These are phyloP conservation scores for Steromphala cineraria DNA, from an alignment of 2,888 invertebrate genomes.

Conservation along the genomic window DNA sequence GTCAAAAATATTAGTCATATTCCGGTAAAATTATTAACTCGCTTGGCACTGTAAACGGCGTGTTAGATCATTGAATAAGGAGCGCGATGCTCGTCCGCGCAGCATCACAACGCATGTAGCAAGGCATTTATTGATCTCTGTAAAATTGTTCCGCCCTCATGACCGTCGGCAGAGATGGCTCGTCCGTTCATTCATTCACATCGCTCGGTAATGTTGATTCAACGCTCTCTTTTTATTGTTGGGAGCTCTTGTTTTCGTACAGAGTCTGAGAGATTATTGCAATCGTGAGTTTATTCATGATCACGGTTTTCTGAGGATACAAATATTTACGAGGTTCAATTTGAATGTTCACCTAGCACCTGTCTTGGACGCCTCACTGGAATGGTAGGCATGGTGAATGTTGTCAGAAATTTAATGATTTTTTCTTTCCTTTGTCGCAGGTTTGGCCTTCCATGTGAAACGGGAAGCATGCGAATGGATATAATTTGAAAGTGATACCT, in stretches of 20 bases:
- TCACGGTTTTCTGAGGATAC: not conserved
- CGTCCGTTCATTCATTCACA: conserved; percentile 12
- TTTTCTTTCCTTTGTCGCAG: conserved; percentile 2
- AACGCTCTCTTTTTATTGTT: not conserved
- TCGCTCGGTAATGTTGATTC: conserved; percentile 3
- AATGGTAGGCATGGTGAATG: not conserved
- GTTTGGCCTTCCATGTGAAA: not conserved
- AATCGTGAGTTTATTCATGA: not conserved
- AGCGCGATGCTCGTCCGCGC: not conserved
- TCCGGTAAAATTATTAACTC: no score
- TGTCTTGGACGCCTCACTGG: not conserved
- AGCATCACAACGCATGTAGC: conserved; percentile 13
- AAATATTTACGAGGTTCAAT: conserved; percentile 3
- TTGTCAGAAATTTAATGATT: conserved; percentile 1
- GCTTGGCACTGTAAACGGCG: no score
- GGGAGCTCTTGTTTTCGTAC: not conserved
- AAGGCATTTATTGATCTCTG: not conserved
- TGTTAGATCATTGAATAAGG: no score
- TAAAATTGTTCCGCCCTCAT: conserved; percentile 11
- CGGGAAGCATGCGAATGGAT: not conserved
- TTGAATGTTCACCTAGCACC: conserved; percentile 8
- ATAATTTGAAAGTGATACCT: not conserved
- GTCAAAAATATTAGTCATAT: no score
- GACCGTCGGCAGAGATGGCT: conserved; percentile 2
- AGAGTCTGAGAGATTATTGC: not conserved